A percentile compares a stretch with the other conserved stretches of the same genome.
Conservation (phyloP, 1,140 invertebrate species). For the Aphis gossypii region DNA sequence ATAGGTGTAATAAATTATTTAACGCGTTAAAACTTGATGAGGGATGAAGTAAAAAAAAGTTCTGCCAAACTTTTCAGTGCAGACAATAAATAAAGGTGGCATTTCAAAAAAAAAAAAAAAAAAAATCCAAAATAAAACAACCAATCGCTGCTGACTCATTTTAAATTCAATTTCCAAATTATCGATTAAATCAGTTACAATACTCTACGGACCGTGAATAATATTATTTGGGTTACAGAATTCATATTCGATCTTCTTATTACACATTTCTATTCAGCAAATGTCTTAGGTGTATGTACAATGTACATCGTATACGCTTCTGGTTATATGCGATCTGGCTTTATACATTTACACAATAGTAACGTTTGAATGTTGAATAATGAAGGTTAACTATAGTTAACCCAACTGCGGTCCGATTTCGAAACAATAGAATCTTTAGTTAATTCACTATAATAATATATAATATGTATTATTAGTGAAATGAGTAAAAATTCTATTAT, state of each 20-base stretch:
- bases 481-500: no score
- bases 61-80: background rate
- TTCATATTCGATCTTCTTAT: background rate
- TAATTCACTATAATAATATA: background rate
- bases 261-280: background rate
- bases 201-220: background rate
- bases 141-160: background rate
- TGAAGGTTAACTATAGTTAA: background rate
- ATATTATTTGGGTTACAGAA: background rate
- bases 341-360: background rate
- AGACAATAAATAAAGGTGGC: background rate
- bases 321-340: background rate
- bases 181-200: constrained; percentile 13
- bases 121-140: background rate
- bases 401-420: background rate
- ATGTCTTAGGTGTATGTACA: background rate
- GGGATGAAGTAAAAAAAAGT: background rate
- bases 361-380: background rate
- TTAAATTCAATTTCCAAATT: constrained; percentile 29
- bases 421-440: background rate
- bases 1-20: background rate
- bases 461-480: background rate
- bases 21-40: background rate
- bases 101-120: background rate
- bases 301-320: no score